Conservation (phyloP, 2,113 vertebrate species). For the Cynocephalus volans region DNA sequence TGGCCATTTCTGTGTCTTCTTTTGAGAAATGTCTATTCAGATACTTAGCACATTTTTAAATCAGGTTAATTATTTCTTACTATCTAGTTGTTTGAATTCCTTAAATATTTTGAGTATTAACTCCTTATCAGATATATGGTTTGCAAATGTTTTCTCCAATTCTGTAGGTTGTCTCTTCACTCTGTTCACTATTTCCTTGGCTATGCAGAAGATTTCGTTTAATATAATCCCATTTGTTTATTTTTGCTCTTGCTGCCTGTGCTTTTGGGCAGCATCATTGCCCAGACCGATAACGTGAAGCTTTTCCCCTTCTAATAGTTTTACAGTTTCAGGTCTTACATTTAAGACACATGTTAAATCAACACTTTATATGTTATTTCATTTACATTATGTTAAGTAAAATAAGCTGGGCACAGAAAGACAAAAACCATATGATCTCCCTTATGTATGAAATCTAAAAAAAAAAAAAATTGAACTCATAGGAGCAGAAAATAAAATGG, state of each 20-base stretch:
- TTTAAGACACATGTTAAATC: not conserved
- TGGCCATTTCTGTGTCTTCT: not conserved
- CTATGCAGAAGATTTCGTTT: not conserved
- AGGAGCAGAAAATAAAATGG: not conserved
- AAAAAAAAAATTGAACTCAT: not conserved
- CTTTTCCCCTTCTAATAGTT: not conserved
- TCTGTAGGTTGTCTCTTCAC: not conserved
- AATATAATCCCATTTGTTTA: not conserved
- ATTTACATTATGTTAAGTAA: not conserved
- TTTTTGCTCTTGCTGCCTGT: not conserved
- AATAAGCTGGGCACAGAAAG: not conserved
- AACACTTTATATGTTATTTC: not conserved
- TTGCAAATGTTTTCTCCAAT: not conserved
- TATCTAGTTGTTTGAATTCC: not conserved
- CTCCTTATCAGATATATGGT: not conserved
- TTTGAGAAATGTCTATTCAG: not conserved
- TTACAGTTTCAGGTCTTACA: not conserved
- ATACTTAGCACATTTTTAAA: not conserved
- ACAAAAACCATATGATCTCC: not conserved
- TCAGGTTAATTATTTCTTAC: not conserved
- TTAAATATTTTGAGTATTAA: not conserved
- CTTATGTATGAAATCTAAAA: not conserved
- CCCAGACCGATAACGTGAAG: not conserved
- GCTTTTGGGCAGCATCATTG: not conserved
- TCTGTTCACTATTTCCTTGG: not conserved